Base-by-base conservation (phyloP, 2,113 vertebrate species). In the Tychaedon coryphoeus region DNA sequence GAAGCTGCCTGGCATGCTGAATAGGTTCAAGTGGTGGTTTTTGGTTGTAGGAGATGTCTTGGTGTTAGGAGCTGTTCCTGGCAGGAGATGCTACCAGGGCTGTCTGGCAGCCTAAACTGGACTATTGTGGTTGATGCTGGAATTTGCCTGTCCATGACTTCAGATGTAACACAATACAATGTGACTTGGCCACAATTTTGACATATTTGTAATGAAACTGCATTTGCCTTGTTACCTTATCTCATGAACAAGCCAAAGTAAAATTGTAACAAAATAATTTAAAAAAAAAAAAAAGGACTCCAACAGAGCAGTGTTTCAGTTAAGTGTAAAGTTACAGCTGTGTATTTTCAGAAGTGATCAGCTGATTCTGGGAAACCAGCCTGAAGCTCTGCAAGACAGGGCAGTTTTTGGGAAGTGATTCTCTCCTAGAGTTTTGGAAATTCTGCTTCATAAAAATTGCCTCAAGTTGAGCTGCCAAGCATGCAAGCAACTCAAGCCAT, bases 221-320 rank as follows among this genome's bases (percentile, higher is more conserved):
- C 24, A n/a, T 91, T 94, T 94, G 78, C 84, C 45, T 76, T 73
- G 18, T 82, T 94, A 92, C 54, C 48, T 85, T 66, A 71, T 76
- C 10, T 51, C 9, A 2, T 10, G 40, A 51, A 36, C 64, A 48
- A 88, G 43, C 43, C 71, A 67, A 88, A 94, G 18, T 62, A 82
- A 79, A 92, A 69, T 51, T 51, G 56, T 73, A 66, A 40, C 28
- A 77, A 73, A 86, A 88, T 51, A 58, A 61, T 14, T 6, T 8
- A 8, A n/a, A 33, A 56, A 33, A 56, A 34, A 70, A 45, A 33
- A 40, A 42, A 51, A 6, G 2, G 5, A 29, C 18, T 81, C 17
- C 13, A 72, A 31, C 26, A 73, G 66, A 76, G 42, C 36, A 60
- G 18, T 5, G 20, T 94, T 92, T 75, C 7, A 17, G 84, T 87